phyloP scores from a whole-genome alignment of 1,140 invertebrate genomes.

The Caenorhabditis tropicalis region DNA sequence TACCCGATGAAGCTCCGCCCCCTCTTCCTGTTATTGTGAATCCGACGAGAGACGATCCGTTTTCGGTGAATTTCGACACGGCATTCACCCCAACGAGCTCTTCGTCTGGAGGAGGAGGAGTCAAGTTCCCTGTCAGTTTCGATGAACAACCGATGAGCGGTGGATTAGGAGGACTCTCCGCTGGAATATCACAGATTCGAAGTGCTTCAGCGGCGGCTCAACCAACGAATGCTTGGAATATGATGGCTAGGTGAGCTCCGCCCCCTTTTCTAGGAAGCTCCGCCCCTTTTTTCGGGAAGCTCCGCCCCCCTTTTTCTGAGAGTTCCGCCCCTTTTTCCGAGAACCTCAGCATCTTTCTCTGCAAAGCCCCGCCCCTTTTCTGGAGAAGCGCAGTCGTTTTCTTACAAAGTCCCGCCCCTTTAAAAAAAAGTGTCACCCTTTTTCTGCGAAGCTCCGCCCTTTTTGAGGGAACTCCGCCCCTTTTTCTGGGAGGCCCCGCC shows the following conservation, averaged over 20 bases:
- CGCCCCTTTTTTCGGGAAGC: too few species aligned
- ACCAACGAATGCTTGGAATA: background rate
- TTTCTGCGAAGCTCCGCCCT: too few species aligned
- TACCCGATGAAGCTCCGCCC: slow-evolving; percentile 8
- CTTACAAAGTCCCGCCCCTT: too few species aligned
- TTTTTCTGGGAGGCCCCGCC: too few species aligned
- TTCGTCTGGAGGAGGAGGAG: background rate
- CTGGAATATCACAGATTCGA: background rate
- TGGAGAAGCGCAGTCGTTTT: too few species aligned
- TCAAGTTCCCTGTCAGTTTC: slow-evolving; percentile 12
- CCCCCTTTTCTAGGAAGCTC: too few species aligned
- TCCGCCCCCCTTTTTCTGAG: too few species aligned
- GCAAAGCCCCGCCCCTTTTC: too few species aligned
- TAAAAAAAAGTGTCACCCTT: too few species aligned
- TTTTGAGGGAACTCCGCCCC: too few species aligned
- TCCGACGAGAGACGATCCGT: background rate
- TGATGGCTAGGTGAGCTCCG: slow-evolving; percentile 7
- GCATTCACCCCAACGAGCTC: background rate
- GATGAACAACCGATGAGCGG: background rate
- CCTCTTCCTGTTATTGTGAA: slow-evolving; percentile 21
- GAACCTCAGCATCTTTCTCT: too few species aligned
- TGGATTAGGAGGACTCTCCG: background rate
- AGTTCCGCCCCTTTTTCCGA: too few species aligned
- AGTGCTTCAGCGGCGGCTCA: background rate
- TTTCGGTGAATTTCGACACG: background rate